Percentiles rank a stretch among this genome's conserved stretches.
Evolutionary conservation across 2,113 vertebrate genomes (phyloP).

Genomic region (Garra rufa): DNA sequence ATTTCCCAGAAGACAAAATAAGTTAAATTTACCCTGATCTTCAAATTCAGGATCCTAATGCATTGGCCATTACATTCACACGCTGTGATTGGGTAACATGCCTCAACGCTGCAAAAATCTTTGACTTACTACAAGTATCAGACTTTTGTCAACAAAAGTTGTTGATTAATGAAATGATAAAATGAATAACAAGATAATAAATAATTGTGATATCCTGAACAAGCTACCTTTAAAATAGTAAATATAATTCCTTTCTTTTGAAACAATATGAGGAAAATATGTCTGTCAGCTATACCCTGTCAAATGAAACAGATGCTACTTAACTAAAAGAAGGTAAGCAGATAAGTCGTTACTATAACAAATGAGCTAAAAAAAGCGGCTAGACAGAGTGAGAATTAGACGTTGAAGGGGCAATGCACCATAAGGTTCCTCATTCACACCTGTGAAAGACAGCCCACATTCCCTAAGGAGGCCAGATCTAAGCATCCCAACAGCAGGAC

Average conservation of each 20-base stretch:
- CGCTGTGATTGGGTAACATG: too few species aligned
- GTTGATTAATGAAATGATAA: too few species aligned
- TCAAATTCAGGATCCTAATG: too few species aligned
- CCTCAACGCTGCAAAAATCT: too few species aligned
- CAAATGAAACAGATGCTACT: constrained; percentile 28
- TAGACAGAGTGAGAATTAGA: constrained; percentile 60
- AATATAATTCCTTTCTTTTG: background rate
- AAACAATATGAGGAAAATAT: background rate
- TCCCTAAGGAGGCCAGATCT: constrained; percentile 54
- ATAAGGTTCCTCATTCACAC: constrained; percentile 70
- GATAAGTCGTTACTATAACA: background rate
- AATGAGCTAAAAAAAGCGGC: constrained; percentile 41
- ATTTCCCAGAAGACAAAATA: too few species aligned
- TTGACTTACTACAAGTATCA: too few species aligned
- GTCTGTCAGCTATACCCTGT: constrained; percentile 17
- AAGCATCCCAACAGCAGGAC: constrained; percentile 39
- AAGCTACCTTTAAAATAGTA: background rate
- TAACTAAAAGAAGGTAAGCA: background rate
- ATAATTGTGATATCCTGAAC: background rate
- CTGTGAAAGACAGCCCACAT: constrained; percentile 65
- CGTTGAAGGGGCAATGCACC: constrained; percentile 57
- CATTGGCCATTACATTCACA: too few species aligned
- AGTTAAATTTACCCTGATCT: too few species aligned
- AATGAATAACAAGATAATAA: too few species aligned
- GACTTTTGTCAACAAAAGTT: too few species aligned